These are phyloP conservation scores for Salarias fasciatus DNA, from an alignment of 2,797 vertebrate species.

Conservation along the genomic window DNA sequence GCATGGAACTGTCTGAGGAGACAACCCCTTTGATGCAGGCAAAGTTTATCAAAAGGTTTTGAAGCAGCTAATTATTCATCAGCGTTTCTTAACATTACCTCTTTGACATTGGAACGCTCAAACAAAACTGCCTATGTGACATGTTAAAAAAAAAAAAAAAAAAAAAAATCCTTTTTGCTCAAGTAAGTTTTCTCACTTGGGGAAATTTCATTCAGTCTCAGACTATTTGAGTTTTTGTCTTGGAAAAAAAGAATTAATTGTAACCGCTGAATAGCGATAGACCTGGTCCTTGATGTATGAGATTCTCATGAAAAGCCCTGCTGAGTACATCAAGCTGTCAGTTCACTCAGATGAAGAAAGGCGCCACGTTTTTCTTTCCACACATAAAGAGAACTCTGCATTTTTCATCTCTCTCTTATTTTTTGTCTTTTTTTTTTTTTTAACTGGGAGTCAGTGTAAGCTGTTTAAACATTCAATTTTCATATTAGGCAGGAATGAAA, in stretches of 20 bases:
- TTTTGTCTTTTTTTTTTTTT: constrained; percentile 2
- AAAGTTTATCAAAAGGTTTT: constrained; percentile 69
- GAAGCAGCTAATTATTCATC: constrained; percentile 67
- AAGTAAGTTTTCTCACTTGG: constrained; percentile 8
- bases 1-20: constrained; percentile 58
- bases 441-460: constrained; percentile 17
- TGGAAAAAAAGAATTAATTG: constrained; percentile 41
- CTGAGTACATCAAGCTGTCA: constrained; percentile 42
- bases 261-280: constrained; percentile 21
- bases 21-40: constrained; percentile 62
- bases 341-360: constrained; percentile 35
- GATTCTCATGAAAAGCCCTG: constrained; percentile 40
- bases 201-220: constrained; percentile 10
- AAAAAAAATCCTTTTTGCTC: too few relatives aligned
- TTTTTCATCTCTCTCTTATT: constrained; percentile 7
- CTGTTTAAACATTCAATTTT: constrained; percentile 28
- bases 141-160: constrained; percentile 32
- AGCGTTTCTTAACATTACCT: constrained; percentile 39
- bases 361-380: constrained; percentile 25
- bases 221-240: constrained; percentile 29
- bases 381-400: constrained; percentile 17
- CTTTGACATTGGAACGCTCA: constrained; percentile 51
- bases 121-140: constrained; percentile 46
- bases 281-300: constrained; percentile 23
- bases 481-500: constrained; percentile 10